Percentiles rank a stretch among this genome's conserved stretches.
These are phyloP conservation scores for Patella vulgata DNA, from an alignment of 1,140 invertebrate species.

Conservation along the genomic window DNA sequence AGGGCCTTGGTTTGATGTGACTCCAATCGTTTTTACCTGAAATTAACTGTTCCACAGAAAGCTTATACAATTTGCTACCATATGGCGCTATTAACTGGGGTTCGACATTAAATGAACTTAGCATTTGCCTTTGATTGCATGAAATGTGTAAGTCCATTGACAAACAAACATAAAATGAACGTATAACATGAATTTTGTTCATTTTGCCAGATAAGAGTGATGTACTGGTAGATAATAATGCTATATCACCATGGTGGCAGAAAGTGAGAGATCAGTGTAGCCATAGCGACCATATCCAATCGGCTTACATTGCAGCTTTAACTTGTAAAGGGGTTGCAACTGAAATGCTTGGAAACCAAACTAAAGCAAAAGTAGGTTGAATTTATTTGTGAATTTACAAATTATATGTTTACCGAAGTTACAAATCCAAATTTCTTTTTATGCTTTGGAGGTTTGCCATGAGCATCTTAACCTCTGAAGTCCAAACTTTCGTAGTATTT, in stretches of 20 bases:
- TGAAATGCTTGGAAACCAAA: conserved; percentile 39
- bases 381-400: neutral
- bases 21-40: no score
- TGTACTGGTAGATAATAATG: conserved; percentile 43
- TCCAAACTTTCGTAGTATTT: no score
- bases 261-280: conserved; percentile 53
- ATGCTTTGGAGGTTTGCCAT: neutral
- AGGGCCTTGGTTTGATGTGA: no score
- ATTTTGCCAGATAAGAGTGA: conserved; percentile 52
- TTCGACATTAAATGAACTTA: conserved; percentile 11
- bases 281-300: conserved; percentile 48
- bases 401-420: neutral
- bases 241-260: conserved; percentile 62
- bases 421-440: neutral
- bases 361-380: conserved; percentile 44
- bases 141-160: no score
- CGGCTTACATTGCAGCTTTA: conserved; percentile 52
- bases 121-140: conserved; percentile 17
- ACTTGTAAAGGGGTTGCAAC: conserved; percentile 51
- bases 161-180: no score
- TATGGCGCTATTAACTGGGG: no score
- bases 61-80: no score
- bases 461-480: no score
- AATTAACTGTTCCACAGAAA: no score
- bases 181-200: no score